phyloP scores from a whole-genome alignment of 2,113 vertebrate genomes.

The Oreamnos americanus region DNA sequence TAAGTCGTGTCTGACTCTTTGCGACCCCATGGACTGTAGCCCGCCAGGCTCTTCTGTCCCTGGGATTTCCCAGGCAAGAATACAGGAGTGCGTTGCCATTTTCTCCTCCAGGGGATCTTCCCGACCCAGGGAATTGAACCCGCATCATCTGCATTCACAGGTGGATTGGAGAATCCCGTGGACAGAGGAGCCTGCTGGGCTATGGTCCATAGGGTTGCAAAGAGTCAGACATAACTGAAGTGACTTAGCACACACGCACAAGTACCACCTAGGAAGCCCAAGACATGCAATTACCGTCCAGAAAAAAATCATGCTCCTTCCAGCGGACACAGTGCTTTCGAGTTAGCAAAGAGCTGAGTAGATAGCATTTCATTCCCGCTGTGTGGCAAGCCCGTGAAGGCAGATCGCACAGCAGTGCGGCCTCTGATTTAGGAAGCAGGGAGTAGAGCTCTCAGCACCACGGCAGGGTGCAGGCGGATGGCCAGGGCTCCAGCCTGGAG shows the following conservation, averaged over 20 bases:
- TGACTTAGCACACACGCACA: fast-evolving
- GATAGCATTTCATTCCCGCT: neutral
- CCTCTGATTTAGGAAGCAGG: too few relatives aligned
- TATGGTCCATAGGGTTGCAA: neutral
- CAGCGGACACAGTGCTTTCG: fast-evolving
- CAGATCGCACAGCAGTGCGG: fast-evolving
- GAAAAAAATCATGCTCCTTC: neutral
- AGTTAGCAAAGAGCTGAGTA: neutral
- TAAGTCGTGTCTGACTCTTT: neutral
- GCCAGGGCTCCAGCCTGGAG: neutral
- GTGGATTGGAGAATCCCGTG: neutral
- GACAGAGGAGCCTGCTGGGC: neutral
- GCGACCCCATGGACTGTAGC: neutral
- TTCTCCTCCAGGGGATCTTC: neutral
- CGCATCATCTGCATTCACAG: fast-evolving
- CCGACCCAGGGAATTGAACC: neutral
- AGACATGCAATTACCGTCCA: neutral
- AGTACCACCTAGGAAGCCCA: neutral
- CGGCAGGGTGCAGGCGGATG: fast-evolving
- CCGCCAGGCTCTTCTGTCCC: neutral
- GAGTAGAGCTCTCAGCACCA: neutral
- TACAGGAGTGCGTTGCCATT: neutral
- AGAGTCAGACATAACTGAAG: neutral
- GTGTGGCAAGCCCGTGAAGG: neutral
- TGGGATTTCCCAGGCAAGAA: neutral